phyloP scores from a whole-genome alignment of 2,113 vertebrate genomes.

The Anolis sagrei region DNA sequence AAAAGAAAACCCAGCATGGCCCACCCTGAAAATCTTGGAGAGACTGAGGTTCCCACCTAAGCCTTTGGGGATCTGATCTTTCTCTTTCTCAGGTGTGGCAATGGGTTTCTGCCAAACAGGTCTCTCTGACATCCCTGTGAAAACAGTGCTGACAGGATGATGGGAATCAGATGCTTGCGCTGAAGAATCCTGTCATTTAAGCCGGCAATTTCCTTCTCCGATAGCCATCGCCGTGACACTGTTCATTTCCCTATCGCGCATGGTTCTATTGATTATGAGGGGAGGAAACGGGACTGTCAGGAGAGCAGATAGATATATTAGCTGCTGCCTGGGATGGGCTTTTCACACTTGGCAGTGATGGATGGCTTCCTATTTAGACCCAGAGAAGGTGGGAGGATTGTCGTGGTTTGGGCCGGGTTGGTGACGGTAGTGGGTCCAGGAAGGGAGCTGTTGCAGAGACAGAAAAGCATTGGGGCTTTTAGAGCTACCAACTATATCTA shows the following conservation, averaged over 20 bases:
- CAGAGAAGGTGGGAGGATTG: accelerated
- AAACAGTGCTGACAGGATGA: background rate
- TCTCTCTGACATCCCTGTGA: background rate
- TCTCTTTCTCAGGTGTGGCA: background rate
- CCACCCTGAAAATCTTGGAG: too few species aligned
- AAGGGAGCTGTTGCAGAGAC: background rate
- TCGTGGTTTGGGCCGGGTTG: constrained; percentile 4
- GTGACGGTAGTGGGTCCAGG: background rate
- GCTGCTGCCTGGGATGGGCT: constrained; percentile 37
- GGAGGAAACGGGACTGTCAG: constrained; percentile 58
- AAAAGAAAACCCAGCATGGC: too few species aligned
- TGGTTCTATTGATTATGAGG: constrained; percentile 52
- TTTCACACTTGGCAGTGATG: constrained; percentile 54
- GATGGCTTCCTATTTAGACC: constrained; percentile 69
- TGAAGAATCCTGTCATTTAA: constrained; percentile 8
- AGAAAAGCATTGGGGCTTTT: too few species aligned
- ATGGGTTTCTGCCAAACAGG: background rate
- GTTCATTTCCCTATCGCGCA: constrained; percentile 49
- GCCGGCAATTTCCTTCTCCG: constrained; percentile 16
- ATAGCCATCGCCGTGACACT: constrained; percentile 41
- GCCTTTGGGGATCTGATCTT: too few species aligned
- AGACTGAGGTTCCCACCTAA: too few species aligned
- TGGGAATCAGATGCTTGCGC: background rate
- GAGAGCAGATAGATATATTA: constrained; percentile 59
- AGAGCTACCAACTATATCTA: too few species aligned